These are phyloP conservation scores for Bombylius major DNA, from an alignment of 2,888 invertebrate species.

Conservation along the genomic window DNA sequence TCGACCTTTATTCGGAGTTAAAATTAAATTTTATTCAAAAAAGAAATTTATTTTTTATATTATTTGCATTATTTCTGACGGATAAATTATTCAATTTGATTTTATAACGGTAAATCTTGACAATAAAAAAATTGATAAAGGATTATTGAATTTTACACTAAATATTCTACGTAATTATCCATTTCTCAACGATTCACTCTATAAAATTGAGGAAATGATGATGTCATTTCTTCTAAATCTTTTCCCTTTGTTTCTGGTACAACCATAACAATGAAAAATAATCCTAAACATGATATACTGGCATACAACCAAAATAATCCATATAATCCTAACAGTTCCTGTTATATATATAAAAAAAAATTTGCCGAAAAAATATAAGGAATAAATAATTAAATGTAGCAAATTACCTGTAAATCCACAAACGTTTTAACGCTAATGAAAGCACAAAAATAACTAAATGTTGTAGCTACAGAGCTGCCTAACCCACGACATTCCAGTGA, in stretches of 20 bases:
- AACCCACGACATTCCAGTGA: constrained; percentile 73
- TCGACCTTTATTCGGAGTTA: too few species aligned
- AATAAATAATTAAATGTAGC: neutral
- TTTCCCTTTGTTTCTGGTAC: constrained; percentile 87
- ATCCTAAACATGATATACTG: constrained; percentile 63
- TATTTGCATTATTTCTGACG: too few species aligned
- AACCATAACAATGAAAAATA: constrained; percentile 73
- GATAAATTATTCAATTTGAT: too few species aligned
- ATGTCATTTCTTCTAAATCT: constrained; percentile 78
- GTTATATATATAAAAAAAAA: neutral
- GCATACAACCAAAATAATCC: constrained; percentile 86
- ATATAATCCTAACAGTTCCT: constrained; percentile 55
- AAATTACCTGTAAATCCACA: constrained; percentile 54
- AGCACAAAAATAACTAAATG: constrained; percentile 76
- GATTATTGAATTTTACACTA: constrained; percentile 11
- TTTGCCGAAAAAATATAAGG: constrained; percentile 5
- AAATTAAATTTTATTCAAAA: too few species aligned
- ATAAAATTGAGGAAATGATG: constrained; percentile 47
- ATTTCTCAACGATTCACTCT: constrained; percentile 40
- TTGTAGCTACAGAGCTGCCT: constrained; percentile 74
- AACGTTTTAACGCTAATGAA: constrained; percentile 79
- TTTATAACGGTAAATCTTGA: too few species aligned
- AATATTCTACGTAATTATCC: constrained; percentile 19
- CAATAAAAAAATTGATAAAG: too few species aligned
- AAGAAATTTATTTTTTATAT: too few species aligned